Percentiles rank a stretch among this genome's conserved stretches.
Conservation (phyloP, 2,113 vertebrate genomes). For the Propithecus coquereli region DNA sequence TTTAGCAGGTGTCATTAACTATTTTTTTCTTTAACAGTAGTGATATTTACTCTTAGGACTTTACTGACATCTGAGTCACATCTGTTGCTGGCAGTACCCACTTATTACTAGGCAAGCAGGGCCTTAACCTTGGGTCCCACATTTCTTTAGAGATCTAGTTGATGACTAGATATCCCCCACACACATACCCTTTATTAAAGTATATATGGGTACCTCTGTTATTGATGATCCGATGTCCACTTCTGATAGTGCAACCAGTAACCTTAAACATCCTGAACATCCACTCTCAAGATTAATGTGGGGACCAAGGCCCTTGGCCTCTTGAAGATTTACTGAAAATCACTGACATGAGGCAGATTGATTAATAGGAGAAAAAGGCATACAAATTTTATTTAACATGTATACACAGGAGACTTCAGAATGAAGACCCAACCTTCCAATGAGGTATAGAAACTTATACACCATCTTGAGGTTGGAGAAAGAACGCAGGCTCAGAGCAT, state of each 20-base stretch:
- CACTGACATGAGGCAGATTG: too few species aligned
- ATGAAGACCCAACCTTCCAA: too few species aligned
- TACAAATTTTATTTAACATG: too few species aligned
- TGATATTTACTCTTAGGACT: not conserved
- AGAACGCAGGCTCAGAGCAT: too few species aligned
- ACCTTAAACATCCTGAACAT: not conserved
- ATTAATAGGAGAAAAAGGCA: too few species aligned
- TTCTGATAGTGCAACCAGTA: not conserved
- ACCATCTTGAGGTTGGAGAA: too few species aligned
- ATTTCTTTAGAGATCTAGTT: not conserved
- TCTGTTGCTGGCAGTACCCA: not conserved
- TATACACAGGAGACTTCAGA: too few species aligned
- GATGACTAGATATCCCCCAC: not conserved
- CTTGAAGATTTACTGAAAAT: too few species aligned
- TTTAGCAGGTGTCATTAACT: not conserved
- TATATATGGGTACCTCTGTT: not conserved
- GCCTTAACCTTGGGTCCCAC: not conserved
- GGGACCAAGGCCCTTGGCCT: too few species aligned
- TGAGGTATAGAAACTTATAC: too few species aligned
- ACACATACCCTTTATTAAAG: not conserved
- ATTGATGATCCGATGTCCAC: not conserved
- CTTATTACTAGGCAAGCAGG: not conserved
- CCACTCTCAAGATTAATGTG: not conserved
- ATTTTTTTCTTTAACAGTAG: not conserved
- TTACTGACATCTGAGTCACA: not conserved